Evolutionary conservation across 2,797 vertebrate species (phyloP).

Genomic region (Bucorvus abyssinicus): DNA sequence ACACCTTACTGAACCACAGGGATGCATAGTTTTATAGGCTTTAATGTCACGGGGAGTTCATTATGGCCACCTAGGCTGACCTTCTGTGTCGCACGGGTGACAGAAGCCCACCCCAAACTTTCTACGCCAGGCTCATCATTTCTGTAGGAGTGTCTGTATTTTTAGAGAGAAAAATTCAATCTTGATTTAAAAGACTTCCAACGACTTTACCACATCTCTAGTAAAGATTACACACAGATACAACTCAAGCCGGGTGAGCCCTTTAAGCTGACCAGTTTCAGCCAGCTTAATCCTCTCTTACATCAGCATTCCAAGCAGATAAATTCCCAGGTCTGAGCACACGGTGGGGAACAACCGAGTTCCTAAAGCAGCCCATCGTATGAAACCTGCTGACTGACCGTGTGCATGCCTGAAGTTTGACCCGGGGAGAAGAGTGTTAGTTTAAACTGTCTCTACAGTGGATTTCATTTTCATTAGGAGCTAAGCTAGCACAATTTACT

Average conservation of each 20-base stretch:
- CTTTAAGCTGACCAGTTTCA: not conserved
- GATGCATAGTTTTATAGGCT: not conserved
- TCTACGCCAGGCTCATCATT: not conserved
- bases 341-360: not conserved
- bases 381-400: not conserved
- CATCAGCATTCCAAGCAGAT: not conserved
- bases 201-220: not conserved
- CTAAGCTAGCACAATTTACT: slow-evolving; percentile 37
- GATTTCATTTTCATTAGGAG: slow-evolving; percentile 43
- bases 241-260: not conserved
- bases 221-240: not conserved
- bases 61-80: not conserved
- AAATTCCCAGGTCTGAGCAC: not conserved
- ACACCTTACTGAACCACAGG: not conserved
- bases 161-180: not conserved
- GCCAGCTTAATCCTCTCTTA: not conserved
- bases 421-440: not conserved
- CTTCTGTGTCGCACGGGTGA: not conserved
- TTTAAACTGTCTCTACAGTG: not conserved
- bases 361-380: not conserved
- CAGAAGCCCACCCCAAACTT: not conserved
- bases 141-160: not conserved
- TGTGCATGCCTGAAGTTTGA: not conserved
- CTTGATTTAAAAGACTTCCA: not conserved
- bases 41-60: not conserved